Evolutionary conservation across 2,888 invertebrate genomes (phyloP).

Genomic region (Creontiades dilutus): DNA sequence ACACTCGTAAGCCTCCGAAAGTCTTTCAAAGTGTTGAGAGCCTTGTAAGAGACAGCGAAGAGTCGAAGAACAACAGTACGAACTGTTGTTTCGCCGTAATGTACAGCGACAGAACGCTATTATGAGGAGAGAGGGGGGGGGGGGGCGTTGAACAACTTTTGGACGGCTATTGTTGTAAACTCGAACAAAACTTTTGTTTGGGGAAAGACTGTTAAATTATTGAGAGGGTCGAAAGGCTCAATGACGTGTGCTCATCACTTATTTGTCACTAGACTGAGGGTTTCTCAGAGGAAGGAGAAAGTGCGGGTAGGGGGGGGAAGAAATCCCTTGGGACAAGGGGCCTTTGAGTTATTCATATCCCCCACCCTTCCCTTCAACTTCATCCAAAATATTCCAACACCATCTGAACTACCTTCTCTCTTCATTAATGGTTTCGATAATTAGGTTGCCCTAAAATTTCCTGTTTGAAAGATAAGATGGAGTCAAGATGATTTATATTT

Average conservation of each 20-base stretch:
- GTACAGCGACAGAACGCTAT: background rate
- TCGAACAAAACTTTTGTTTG: constrained; percentile 40
- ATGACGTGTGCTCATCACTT: constrained; percentile 49
- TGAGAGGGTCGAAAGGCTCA: constrained; percentile 11
- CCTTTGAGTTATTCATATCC: constrained; percentile 6
- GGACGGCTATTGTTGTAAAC: background rate
- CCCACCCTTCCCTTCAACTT: background rate
- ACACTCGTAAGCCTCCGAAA: background rate
- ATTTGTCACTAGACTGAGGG: constrained; percentile 10
- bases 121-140: background rate
- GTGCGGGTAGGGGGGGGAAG: background rate
- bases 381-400: background rate
- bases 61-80: constrained; percentile 23
- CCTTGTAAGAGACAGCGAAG: background rate
- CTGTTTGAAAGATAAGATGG: no score
- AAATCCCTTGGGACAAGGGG: background rate
- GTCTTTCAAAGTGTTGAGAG: background rate
- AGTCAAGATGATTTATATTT: no score
- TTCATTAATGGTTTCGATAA: no score
- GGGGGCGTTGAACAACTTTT: background rate
- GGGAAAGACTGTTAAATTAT: background rate
- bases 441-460: no score
- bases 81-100: background rate
- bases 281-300: background rate
- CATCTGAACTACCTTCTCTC: no score